Evolutionary conservation across 2,888 invertebrate species (phyloP).

Genomic region (Andrena praecox): DNA sequence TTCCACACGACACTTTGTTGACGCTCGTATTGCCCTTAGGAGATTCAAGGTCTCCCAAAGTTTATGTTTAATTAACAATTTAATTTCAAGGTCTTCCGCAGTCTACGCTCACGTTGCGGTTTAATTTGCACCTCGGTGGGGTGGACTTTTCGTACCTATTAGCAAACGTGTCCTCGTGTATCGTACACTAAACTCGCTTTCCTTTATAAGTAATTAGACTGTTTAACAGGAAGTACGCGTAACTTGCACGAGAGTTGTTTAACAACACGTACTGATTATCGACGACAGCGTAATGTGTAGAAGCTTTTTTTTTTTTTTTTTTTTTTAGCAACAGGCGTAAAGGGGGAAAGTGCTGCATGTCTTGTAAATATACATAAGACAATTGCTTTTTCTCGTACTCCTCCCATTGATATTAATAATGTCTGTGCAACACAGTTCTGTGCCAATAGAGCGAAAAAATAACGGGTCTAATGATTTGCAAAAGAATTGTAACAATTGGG

Average conservation of each 20-base stretch:
- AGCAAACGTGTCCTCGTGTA: conserved; percentile 51
- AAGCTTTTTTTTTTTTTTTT: conserved; percentile 50
- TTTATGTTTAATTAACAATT: conserved; percentile 39
- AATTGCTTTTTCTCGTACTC: conserved; percentile 61
- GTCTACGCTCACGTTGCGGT: conserved; percentile 24
- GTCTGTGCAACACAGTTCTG: neutral
- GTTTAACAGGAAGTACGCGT: neutral
- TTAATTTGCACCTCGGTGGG: conserved; percentile 31
- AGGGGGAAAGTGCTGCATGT: conserved; percentile 58
- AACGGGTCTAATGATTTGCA: neutral
- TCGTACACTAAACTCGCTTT: neutral
- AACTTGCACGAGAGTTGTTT: conserved; percentile 35
- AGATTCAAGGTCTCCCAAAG: conserved; percentile 81
- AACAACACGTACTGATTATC: conserved; percentile 50
- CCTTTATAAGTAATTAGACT: neutral
- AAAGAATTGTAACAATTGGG: conserved; percentile 12
- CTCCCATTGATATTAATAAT: conserved; percentile 25
- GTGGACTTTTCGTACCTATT: conserved; percentile 44
- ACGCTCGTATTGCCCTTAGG: conserved; percentile 78
- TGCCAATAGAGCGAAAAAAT: neutral
- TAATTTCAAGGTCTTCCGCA: conserved; percentile 75
- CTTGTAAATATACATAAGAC: conserved; percentile 36
- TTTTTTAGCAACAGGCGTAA: conserved; percentile 32
- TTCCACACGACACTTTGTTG: conserved; percentile 76
- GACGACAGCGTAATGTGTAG: conserved; percentile 19